Evolutionary conservation across 2,797 vertebrate species (phyloP), one percentile per base, ranked within the genome.

Genomic region (Ctenopoma multispine): DNA sequence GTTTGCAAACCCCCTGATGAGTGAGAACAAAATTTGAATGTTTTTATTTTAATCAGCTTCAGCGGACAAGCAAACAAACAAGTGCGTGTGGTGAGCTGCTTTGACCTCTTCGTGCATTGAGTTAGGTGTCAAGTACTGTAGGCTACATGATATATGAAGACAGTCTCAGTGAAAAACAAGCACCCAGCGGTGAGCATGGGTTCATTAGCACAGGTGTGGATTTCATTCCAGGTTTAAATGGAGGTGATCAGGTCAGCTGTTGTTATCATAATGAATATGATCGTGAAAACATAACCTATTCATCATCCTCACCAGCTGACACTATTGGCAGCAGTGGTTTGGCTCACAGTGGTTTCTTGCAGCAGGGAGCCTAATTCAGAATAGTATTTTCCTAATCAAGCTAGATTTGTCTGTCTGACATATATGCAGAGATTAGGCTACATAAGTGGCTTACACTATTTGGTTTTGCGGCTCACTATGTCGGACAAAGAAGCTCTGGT

Each of bases 21-120:
- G 50, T 0, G 50, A 57, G 44, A 48, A 51, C 38, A n/a, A 27
- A 51, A 79, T 69, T 4, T 31, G 27, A 63, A 73, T 47, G 68
- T 72, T 63, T 63, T 72, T 13, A 38, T 40, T 69, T n/a, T 67
- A 65, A 79, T 77, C 64, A 80, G 14, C 69, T 23, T 49, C 60
- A 48, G n/a, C 34, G 55, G 41, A 23, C 36, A 38, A 62, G 27
- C 27, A 29, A 29, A 64, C 36, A 29, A 29, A 13, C 47, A 8
- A n/a, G 20, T 54, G 13, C 14, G 13, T 21, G 55, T 17, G 67
- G 7, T n/a, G 59, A 61, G 43, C 47, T 40, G 6, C 53, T 29
- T 24, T 3, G 34, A 47, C 54, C 59, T 51, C 54, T 18, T 31
- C 6, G 11, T 24, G 29, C 12, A 36, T 12, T 15, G 55, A 9